Base-by-base conservation (phyloP, 1,140 invertebrate genomes). In the Drosophila busckii region DNA sequence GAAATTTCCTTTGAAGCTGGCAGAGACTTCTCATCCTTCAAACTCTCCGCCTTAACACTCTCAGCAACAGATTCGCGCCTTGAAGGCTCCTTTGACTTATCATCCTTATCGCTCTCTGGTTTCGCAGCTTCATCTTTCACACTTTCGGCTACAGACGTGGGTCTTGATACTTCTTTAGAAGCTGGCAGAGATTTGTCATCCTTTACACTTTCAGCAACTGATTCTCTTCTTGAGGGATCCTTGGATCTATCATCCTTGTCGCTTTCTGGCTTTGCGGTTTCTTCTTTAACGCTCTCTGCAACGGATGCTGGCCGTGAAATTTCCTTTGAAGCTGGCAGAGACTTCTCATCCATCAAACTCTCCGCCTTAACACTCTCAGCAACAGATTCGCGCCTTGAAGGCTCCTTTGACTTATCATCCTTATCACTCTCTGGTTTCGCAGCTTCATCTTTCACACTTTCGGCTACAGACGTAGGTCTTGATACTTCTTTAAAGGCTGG, bases 241-340 rank as follows among this genome's bases (percentile, higher is more conserved):
- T 59, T 58, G 4, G 46, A 41, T 15, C 26, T 48, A 1, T 40
- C 45, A 8, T 38, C 40, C 49, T 49, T 50, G 23, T 1, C 48
- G 9, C 9, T 29, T 22, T 42, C 26, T 4, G 10, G 23, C 10
- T 25, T 40, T 3, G 8, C 13, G 2, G n/a, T 41, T 13, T 50
- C 35, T 0, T 37, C 15, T 6, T 66, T 55, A 2, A 35, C 10
- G 16, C 34, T 44, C 34, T 70, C 66, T 8, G 26, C 62, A 0
- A 44, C 63, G 0, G 75, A 84, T 20, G 45, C 53, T 5, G 75
- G 45, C 6, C 56, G 45, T 0, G 70, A 80, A 9, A 20, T 3
- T 4, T 63, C 42, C 12, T 58, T 58, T 5, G 67, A 55, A 5
- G n/a, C 20, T 25, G 44, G 44, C 13, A 32, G 2, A 9, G 42